Base-by-base conservation (phyloP, 2,113 vertebrate species). In the Myxocyprinus asiaticus region DNA sequence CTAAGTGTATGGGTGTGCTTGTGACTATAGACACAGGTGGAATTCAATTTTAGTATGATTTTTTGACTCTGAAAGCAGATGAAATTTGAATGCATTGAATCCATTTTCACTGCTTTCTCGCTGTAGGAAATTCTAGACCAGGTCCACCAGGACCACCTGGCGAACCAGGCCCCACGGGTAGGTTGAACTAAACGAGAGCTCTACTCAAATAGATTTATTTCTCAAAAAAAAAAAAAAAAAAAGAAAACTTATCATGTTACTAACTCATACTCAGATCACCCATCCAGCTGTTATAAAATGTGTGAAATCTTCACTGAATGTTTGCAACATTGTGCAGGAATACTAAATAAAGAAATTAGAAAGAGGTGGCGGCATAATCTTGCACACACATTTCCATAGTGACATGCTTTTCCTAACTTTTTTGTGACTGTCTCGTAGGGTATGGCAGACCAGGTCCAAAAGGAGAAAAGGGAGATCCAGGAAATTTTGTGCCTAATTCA, bases 401-500 rank as follows among this genome's bases (percentile, higher is more conserved):
- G 9, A 44, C 15, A 74, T 55, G 51, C 15, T 67, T 2, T 66
- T 70, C 6, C 43, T 7, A 70, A 42, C 9, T 22, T 7, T 45
- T 59, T 59, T 44, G 14, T 33, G 77, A 69, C 48, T 86, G 47
- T 47, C 58, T 55, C 67, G 10, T 56, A 98, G 96, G 96, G 81
- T 94, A 94, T 87, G 95, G 95, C 75, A 87, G 88, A 74, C 95
- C 91, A 81, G 97, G 97, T 81, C 93, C 94, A 10, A 95, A 93
- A 88, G 95, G 95, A 72, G 93, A 92, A 56, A 95, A 91, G 83
- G 95, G 95, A 76, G 93, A 92, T 44, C 7, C 91, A 68, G 95
- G 94, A 74, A 91, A 92, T 81, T 90, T 92, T 81, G 55, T 89
- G 74, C 86, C 93, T 22, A 88, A 89, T 76, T 95, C 95, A 89